Base-by-base conservation (phyloP, 2,888 invertebrate genomes). In the Chouioia cunea region DNA sequence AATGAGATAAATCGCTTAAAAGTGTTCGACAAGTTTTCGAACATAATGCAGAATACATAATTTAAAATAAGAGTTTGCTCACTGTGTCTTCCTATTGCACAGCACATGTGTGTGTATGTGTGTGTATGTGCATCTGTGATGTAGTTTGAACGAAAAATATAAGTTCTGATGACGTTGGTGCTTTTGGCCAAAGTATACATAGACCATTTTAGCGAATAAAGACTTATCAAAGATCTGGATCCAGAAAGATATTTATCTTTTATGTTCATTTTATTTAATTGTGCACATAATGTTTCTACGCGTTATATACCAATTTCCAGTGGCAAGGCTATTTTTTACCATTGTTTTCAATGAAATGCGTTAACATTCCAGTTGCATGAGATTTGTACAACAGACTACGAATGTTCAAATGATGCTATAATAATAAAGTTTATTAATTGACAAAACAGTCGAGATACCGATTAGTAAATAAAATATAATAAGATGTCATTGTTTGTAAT, bases 51-150 rank as follows among this genome's bases (percentile, higher is more conserved):
- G 36, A 36, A 47, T 60, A 63, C 47, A 52, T 60, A 60, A 69
- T 65, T 65, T n/a, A 23, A 54, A 27, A 65, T 47, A 48, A 52
- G 36, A 63, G 65, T 70, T 66, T 63, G 16, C 48, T 81, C 81
- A 79, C 78, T 81, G 79, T 80, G 83, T 83, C 83, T 83, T 83
- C 83, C 83, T 76, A 63, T 77, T 72, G 79, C 78, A 79, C 80
- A 81, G 80, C 76, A 70, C 76, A 79, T 80, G 82, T n/a, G n/a
- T n/a, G n/a, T n/a, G n/a, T n/a, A n/a, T n/a, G n/a, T n/a, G n/a
- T n/a, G n/a, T n/a, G n/a, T n/a, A n/a, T n/a, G n/a, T 83, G 79
- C 83, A 67, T 72, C 74, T 74, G 74, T 72, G 71, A 72, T 74
- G 71, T 67, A 63, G 53, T 22, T 67, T 43, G 60, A 65, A 43